These are phyloP conservation scores for Lasioglossum marginatum DNA, from an alignment of 2,888 invertebrate genomes.

Conservation along the genomic window DNA sequence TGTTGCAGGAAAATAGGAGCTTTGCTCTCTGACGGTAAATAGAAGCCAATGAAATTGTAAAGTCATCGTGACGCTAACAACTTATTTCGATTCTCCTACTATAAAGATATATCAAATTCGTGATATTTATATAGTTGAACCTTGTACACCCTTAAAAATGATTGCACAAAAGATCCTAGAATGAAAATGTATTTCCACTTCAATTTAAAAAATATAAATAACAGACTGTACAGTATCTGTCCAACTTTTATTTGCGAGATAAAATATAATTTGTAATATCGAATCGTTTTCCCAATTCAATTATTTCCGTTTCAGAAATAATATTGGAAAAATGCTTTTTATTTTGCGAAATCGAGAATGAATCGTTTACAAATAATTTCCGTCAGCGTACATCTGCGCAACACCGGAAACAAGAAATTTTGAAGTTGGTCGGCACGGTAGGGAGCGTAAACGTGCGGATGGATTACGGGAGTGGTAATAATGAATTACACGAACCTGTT, in stretches of 20 bases:
- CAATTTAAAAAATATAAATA: too few relatives aligned
- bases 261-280: not conserved
- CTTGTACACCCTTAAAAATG: not conserved
- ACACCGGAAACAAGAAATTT: not conserved
- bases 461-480: not conserved
- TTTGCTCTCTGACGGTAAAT: not conserved
- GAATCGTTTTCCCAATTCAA: not conserved
- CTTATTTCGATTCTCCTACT: not conserved
- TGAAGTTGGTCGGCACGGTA: not conserved
- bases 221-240: too few relatives aligned
- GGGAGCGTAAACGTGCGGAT: not conserved
- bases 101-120: not conserved
- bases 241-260: not conserved
- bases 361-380: not conserved
- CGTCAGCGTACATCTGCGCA: not conserved
- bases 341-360: not conserved
- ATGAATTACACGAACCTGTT: slow-evolving; percentile 15
- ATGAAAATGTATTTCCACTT: too few relatives aligned
- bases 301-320: not conserved
- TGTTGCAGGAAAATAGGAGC: not conserved
- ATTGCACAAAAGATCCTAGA: too few relatives aligned
- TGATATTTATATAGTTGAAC: not conserved
- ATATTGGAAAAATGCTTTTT: not conserved
- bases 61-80: not conserved
- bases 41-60: not conserved